These are phyloP conservation scores for Imbricaverruca yamaguchii DNA, from an alignment of 2,888 invertebrate species.

Conservation along the genomic window DNA sequence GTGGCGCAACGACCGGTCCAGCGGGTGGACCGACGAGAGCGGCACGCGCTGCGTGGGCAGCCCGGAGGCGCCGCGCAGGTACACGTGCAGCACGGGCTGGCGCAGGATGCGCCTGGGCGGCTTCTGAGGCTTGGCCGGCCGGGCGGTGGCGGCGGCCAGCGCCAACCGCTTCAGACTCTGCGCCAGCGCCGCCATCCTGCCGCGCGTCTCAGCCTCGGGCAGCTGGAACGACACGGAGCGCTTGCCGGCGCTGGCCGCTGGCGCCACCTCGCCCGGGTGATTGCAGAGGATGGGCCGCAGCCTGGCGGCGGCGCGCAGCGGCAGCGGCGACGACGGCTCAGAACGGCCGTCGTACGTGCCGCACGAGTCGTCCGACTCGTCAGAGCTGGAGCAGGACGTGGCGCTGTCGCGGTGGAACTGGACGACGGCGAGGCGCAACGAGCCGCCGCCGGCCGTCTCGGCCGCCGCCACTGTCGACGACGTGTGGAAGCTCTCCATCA, in stretches of 20 bases:
- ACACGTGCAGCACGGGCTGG: conserved; percentile 69
- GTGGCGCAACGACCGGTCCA: neutral
- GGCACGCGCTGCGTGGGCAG: conserved; percentile 74
- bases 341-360: too few relatives aligned
- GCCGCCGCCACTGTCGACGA: too few relatives aligned
- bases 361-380: too few relatives aligned
- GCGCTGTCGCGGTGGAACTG: too few relatives aligned
- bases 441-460: too few relatives aligned
- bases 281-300: neutral
- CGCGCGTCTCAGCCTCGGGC: neutral
- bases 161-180: conserved; percentile 1
- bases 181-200: neutral
- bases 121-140: neutral
- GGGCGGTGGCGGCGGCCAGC: neutral
- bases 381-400: too few relatives aligned
- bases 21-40: conserved; percentile 32
- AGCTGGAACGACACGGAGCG: neutral
- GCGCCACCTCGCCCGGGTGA: neutral
- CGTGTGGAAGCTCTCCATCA: too few relatives aligned
- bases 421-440: too few relatives aligned
- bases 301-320: neutral
- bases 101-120: conserved; percentile 66
- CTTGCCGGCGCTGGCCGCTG: neutral
- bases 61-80: conserved; percentile 70
- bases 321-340: neutral